Base-by-base conservation (phyloP, 2,888 invertebrate genomes). In the Phengaris alcon region DNA sequence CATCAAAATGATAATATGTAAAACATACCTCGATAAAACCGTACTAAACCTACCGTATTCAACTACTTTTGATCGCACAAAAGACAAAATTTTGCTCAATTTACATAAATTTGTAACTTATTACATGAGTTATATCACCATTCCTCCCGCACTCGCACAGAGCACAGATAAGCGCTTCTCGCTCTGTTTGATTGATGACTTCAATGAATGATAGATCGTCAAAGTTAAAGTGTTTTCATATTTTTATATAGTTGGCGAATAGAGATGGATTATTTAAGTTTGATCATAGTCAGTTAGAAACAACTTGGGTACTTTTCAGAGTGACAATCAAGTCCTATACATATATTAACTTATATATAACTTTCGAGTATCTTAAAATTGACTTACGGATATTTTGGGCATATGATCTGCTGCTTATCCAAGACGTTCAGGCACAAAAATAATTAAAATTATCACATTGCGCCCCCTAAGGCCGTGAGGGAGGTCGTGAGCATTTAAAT, bases 161-260 rank as follows among this genome's bases (percentile, higher is more conserved):
- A n/a, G 8, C n/a, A 13, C 0, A 12, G 22, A 51, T 70, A 22
- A 48, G 46, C 10, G 22, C 15, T 15, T 70, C 70, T 51, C 70
- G 6, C 51, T 70, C 70, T 51, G 10, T 51, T 15, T 70, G 70
- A 70, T 70, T 51, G 70, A 70, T 70, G 70, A 70, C 44, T 46
- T 6, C 69, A 48, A 70, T 51, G 51, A 70, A 70, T 70, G 70
- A 70, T 70, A 9, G 70, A 70, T 70, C 15, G 70, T 70, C 48
- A 48, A 51, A 70, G 70, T 70, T 70, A 51, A 70, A 70, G 70
- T 70, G 48, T 70, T 70, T 51, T 6, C 13, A 22, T 70, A 70
- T 70, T 70, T 70, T 70, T 70, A 70, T 70, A n/a, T 51, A 70
- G 48, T 70, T 70, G 70, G 48, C 70, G 51, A 51, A 70, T 22